Evolutionary conservation across 1,140 invertebrate species (phyloP), one percentile per base, ranked within the genome.

Genomic region (Monomorium pharaonis): DNA sequence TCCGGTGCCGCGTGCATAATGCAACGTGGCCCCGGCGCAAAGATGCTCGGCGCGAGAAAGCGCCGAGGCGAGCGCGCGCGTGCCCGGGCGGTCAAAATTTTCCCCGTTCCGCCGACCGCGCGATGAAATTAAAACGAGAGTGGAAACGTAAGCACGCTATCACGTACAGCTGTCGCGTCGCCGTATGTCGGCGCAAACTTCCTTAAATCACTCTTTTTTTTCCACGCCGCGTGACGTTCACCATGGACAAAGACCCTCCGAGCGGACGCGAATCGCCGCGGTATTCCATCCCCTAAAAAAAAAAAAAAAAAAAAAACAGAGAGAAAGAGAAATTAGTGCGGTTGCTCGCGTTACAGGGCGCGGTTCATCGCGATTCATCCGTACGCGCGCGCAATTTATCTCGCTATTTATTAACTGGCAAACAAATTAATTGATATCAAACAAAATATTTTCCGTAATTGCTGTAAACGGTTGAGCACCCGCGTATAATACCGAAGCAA

Each of bases 41-140:
- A 86, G 77, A 78, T 88, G 77, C 56, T 83, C 84, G n/a, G n/a
- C n/a, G 76, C 18, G 87, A 86, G 87, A 89, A 86, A 58, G 63
- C 49, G 77, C n/a, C 51, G 33, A 60, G 75, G 37, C 56, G 83
- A 10, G 30, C n/a, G 42, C 18, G 10, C 18, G 14, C 16, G 42
- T 7, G 12, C 24, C 30, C 24, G 56, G 24, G 21, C 75, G n/a
- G 44, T 27, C 42, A 16, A 81, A 27, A 67, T 27, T 74, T 81
- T 70, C 51, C 18, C 47, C 47, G 47, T n/a, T n/a, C 37, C 85
- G 44, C n/a, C 75, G 5, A 27, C 60, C 44, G 63, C 37, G 63
- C 63, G 63, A 54, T 62, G 87, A 86, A 86, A 89, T 89, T 86
- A 83, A 89, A 77, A 56, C 70, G 87, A 44, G 84, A 75, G 51